Base-by-base conservation (phyloP, 2,113 vertebrate species). In the Scolopax mira region DNA sequence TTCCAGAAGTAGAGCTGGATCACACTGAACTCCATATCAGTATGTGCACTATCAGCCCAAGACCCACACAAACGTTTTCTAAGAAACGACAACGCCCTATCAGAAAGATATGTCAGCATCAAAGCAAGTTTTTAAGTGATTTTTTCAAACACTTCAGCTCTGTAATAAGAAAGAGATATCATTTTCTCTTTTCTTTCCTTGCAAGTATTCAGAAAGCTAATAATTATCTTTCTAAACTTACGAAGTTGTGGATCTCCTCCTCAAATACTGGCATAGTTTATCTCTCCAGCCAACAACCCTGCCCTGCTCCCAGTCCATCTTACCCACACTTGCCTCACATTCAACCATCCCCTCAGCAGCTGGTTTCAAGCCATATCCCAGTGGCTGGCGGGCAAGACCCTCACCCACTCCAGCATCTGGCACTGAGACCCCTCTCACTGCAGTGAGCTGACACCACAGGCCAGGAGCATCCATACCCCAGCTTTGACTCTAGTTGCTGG, bases 301-400 rank as follows among this genome's bases (percentile, higher is more conserved):
- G 19, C 21, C 49, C 19, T 31, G 11, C 39, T 58, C 57, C 35
- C 44, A 54, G n/a, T 16, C 30, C 12, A 18, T 28, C n/a, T 35
- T 35, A 54, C n/a, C n/a, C 39, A 33, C 10, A 4, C 10, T 54
- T 0, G 0, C 21, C n/a, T 37, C 51, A 46, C 0, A 2, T 35
- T 30, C 2, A 1, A 30, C 4, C 0, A 11, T 19, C 5, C 10
- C 64, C 79, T 10, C 57, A 28, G 51, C n/a, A 72, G 18, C 64
- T 31, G n/a, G 15, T 60, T 82, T 35, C 0, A 5, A 52, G 18
- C 80, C 8, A 7, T 7, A 37, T 13, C 22, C 10, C 46, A 37
- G 61, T 19, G 33, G 44, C 46, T 61, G 24, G 17, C 54, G 31
- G 31, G 17, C 9, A 10, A 25, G 65, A 66, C 14, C 6, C 24